A percentile compares a stretch with the other conserved stretches of the same genome.
These are phyloP conservation scores for Keiferia lycopersicella DNA, from an alignment of 2,888 invertebrate genomes.

Conservation along the genomic window DNA sequence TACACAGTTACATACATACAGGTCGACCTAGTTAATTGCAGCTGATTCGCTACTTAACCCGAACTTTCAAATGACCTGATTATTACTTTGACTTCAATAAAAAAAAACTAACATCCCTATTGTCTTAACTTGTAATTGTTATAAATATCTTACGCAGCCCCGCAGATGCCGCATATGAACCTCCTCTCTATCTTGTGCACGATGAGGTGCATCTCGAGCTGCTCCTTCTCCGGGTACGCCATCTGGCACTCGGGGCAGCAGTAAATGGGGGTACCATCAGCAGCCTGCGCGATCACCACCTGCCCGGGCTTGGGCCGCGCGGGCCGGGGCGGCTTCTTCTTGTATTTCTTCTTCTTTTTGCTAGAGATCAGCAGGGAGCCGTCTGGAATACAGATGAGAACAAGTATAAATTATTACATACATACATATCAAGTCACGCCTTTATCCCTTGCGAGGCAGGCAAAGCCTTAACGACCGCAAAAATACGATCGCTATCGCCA, in stretches of 20 bases:
- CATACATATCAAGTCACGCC: too few species aligned
- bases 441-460: too few species aligned
- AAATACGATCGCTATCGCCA: too few species aligned
- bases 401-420: neutral
- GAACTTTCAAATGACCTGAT: too few species aligned
- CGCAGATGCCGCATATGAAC: conserved; percentile 89
- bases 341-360: conserved; percentile 90
- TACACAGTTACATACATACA: too few species aligned
- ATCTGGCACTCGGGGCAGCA: conserved; percentile 92
- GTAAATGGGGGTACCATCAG: conserved; percentile 88
- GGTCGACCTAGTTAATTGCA: too few species aligned
- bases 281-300: conserved; percentile 86
- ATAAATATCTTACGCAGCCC: conserved; percentile 78
- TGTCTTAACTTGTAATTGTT: neutral
- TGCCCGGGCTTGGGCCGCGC: conserved; percentile 90
- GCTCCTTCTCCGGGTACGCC: conserved; percentile 90
- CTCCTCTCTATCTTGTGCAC: conserved; percentile 91
- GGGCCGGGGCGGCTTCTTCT: conserved; percentile 90
- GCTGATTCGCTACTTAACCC: too few species aligned
- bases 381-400: conserved; percentile 42
- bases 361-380: conserved; percentile 52
- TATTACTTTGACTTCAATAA: too few species aligned
- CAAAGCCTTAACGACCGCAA: too few species aligned
- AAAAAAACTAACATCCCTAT: too few species aligned
- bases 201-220: conserved; percentile 88